Evolutionary conservation across 2,888 invertebrate genomes (phyloP).

Genomic region (Mantis religiosa): DNA sequence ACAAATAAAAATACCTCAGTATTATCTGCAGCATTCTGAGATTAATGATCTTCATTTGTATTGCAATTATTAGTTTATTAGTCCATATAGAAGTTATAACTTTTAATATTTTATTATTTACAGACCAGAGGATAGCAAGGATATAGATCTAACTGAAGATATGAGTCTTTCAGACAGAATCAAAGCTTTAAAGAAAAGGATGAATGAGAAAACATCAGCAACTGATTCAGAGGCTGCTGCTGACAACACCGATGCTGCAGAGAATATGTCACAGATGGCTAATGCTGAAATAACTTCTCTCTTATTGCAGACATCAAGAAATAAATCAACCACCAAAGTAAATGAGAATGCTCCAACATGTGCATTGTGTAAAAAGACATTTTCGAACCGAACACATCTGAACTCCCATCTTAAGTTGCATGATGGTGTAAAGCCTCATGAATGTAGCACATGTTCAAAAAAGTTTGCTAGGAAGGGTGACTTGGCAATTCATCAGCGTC

Average conservation of each 20-base stretch:
- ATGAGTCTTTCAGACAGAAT: not conserved
- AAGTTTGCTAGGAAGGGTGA: constrained; percentile 18
- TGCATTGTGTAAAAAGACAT: constrained; percentile 12
- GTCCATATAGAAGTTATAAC: not conserved
- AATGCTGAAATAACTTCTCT: not conserved
- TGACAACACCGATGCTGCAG: not conserved
- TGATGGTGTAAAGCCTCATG: constrained; percentile 39
- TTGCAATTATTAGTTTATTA: not conserved
- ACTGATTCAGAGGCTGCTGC: not conserved
- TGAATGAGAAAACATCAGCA: not conserved
- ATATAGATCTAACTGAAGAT: not conserved
- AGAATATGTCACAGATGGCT: not conserved
- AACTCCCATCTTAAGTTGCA: constrained; percentile 40
- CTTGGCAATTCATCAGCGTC: constrained; percentile 14
- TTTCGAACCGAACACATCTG: constrained; percentile 30
- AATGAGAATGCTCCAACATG: not conserved
- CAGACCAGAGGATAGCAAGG: not conserved
- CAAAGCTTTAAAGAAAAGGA: not conserved
- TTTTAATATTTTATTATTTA: not conserved
- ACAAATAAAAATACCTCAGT: too few species aligned
- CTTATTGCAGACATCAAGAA: not conserved
- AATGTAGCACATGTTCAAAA: constrained; percentile 39
- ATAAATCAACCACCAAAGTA: not conserved
- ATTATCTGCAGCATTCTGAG: too few species aligned
- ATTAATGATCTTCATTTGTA: too few species aligned